Evolutionary conservation across 2,113 vertebrate species (phyloP).

Genomic region (Channa maculata): DNA sequence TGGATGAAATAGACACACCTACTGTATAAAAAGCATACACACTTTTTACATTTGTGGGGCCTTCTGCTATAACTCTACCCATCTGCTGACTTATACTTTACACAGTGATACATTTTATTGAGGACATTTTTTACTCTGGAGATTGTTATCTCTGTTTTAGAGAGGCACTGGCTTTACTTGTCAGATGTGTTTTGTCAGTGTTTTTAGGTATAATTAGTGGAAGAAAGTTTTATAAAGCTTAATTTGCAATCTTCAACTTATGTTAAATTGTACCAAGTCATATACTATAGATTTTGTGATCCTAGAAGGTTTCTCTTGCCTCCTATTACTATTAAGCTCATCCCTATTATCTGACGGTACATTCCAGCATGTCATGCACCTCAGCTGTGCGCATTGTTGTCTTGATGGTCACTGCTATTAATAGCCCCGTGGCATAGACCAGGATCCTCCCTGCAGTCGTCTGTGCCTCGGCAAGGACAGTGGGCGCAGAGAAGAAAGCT

Average conservation of each 20-base stretch:
- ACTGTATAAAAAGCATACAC: conserved; percentile 14
- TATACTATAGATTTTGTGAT: too few species aligned
- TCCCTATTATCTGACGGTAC: conserved; percentile 58
- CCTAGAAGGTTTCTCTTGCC: neutral
- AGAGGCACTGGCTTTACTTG: conserved; percentile 1
- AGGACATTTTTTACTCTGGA: neutral
- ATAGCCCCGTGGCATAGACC: conserved; percentile 64
- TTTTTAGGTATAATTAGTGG: neutral
- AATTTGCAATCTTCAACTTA: neutral
- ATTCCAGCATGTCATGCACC: conserved; percentile 71
- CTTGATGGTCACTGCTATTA: conserved; percentile 72
- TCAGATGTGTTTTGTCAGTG: neutral
- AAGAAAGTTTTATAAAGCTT: neutral
- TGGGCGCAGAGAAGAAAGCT: conserved; percentile 61
- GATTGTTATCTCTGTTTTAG: conserved; percentile 7
- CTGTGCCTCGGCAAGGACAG: conserved; percentile 56
- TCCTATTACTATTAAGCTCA: conserved; percentile 31
- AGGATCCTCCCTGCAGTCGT: conserved; percentile 80
- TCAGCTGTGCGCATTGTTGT: conserved; percentile 73
- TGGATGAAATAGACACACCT: conserved; percentile 49
- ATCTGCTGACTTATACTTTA: neutral
- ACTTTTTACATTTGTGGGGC: conserved; percentile 21
- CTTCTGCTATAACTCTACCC: conserved; percentile 35
- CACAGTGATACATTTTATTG: conserved; percentile 17
- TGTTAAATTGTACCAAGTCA: too few species aligned